phyloP scores from a whole-genome alignment of 1,140 invertebrate species.

The Anadara kagoshimensis region DNA sequence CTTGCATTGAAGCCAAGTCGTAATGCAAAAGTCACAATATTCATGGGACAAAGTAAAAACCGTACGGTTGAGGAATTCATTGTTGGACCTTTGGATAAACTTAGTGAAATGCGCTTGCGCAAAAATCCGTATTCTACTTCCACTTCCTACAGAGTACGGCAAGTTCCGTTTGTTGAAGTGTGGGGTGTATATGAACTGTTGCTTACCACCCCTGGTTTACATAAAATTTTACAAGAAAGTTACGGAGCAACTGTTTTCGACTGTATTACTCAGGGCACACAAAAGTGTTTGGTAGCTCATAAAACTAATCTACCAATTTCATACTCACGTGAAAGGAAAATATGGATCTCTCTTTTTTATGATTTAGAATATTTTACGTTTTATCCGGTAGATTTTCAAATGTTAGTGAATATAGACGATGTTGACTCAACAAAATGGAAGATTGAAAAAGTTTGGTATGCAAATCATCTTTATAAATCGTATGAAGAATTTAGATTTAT shows the following conservation, averaged over 20 bases:
- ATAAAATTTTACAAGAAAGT: slow-evolving; percentile 22
- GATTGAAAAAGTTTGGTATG: slow-evolving; percentile 30
- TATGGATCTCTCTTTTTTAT: slow-evolving; percentile 15
- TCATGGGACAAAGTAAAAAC: slow-evolving; percentile 23
- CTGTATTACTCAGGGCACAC: slow-evolving; percentile 5
- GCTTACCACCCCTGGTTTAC: neutral
- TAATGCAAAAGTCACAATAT: slow-evolving; percentile 36
- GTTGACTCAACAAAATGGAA: slow-evolving; percentile 12
- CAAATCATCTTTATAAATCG: slow-evolving; percentile 3
- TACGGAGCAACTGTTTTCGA: slow-evolving; percentile 20
- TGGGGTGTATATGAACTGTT: neutral
- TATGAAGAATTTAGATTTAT: slow-evolving; percentile 21
- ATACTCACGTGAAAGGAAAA: slow-evolving; percentile 6
- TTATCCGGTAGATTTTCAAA: slow-evolving; percentile 30
- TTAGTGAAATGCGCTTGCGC: slow-evolving; percentile 13
- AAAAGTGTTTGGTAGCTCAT: slow-evolving; percentile 9
- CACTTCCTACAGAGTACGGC: slow-evolving; percentile 14
- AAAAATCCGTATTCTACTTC: slow-evolving; percentile 13
- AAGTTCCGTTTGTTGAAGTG: slow-evolving; percentile 13
- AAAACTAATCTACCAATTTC: slow-evolving; percentile 1
- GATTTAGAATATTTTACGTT: slow-evolving; percentile 20
- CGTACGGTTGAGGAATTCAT: slow-evolving; percentile 37
- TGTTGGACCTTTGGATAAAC: slow-evolving; percentile 39
- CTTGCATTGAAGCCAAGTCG: slow-evolving; percentile 9
- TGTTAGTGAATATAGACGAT: slow-evolving; percentile 17